Evolutionary conservation across 2,888 invertebrate species (phyloP), one percentile per base, ranked within the genome.

Genomic region (Tigriopus californicus): DNA sequence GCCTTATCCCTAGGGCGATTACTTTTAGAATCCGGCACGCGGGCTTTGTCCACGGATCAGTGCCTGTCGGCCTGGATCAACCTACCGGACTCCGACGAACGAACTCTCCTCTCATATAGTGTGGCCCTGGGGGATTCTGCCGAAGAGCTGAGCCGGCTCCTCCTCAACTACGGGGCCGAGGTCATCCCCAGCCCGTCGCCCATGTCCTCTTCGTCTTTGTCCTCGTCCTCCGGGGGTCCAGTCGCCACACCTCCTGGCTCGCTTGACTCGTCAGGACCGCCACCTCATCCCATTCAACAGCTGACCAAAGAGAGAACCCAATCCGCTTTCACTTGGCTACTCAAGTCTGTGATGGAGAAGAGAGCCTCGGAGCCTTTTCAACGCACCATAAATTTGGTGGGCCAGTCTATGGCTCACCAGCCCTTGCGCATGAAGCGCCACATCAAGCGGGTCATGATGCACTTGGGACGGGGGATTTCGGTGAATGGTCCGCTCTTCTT

Each of bases 121-220:
- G 61, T 64, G 33, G 60, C 62, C 53, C 46, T 60, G 57, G 59
- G 61, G 13, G 64, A 63, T 55, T 53, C 60, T 13, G 48, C 62
- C 20, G 51, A 61, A 11, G 54, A 56, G 12, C 58, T 64, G n/a
- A 63, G 62, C 11, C 54, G 62, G 40, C 46, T 59, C 13, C 61
- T 64, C n/a, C 58, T 64, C n/a, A 63, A 64, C 59, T 55, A 63
- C 51, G 64, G 64, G 1, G 61, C 63, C 4, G 61, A 58, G 12
- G 61, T 62, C n/a, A 40, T 55, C 62, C 61, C 58, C 12, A 41
- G 25, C 58, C 49, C 42, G 48, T 48, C 11, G 15, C 8, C 55
- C 1, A 41, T 4, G 33, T 33, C 12, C 18, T 47, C n/a, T n/a
- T n/a, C n/a, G n/a, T n/a, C n/a, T n/a, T n/a, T n/a, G n/a, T n/a